Base-by-base conservation (phyloP, 2,113 vertebrate species). In the Eurystomus gularis region DNA sequence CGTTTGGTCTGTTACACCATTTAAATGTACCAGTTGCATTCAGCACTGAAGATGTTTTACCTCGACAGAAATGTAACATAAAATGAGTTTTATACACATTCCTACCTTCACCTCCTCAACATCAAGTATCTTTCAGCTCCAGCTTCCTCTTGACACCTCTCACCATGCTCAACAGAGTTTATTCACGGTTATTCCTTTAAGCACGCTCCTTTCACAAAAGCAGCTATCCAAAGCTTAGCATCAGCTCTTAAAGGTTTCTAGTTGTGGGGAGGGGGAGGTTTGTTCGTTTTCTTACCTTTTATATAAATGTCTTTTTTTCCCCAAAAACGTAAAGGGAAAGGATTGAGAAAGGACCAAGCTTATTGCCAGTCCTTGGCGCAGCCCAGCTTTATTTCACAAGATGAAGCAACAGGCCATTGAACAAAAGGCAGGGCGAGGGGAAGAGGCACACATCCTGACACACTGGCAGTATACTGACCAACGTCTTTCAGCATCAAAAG, bases 401-500 rank as follows among this genome's bases (percentile, higher is more conserved):
- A 90, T 73, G 64, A 73, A 93, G 76, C 37, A 94, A 68, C 40
- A 82, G 73, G 77, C 66, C 42, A 84, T 44, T 51, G 23, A 91
- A 65, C 37, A 52, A 86, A 46, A 81, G 72, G 51, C 55, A 86
- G 51, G 55, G 60, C 73, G 31, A 94, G 49, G 35, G 48, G 25
- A 89, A 89, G 65, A 86, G 21, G 57, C 39, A 71, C 42, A 75
- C 33, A 84, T 75, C 65, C 57, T 93, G 86, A 91, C 73, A 77
- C 64, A 75, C 29, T 35, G 62, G 83, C 64, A 84, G 44, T 26
- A 62, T 52, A n/a, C 24, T 85, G 78, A 93, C 87, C 93, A 92
- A 91, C 61, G 87, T 79, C 46, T 84, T 86, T 62, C 70, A 93
- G 88, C 78, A 94, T 82, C 78, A 94, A 82, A 96, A 87, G 28